Base-by-base conservation (phyloP, 2,797 vertebrate genomes). In the Gymnocypris eckloni region DNA sequence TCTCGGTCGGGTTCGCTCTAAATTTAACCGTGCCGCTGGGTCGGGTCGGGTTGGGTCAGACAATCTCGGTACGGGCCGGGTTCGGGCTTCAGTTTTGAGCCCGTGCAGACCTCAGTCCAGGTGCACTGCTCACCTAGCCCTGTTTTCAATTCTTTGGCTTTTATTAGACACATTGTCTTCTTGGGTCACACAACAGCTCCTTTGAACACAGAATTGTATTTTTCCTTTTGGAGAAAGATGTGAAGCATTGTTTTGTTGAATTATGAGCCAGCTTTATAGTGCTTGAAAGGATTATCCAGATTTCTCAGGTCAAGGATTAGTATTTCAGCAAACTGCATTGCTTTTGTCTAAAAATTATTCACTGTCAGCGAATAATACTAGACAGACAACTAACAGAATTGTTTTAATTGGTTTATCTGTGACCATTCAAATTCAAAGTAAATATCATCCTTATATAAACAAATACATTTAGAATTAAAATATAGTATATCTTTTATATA, bases 291-390 rank as follows among this genome's bases (percentile, higher is more conserved):
- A 86, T 81, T 86, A 81, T 75, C n/a, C 69, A 72, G 78, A 86
- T 75, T 56, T 80, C 78, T 81, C 70, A 81, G 84, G 78, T 81
- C 70, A 86, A 81, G 70, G 84, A 86, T 86, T 75, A 81, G 33
- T 79, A 85, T 70, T 84, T 84, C 75, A 28, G 50, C 76, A 85
- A 79, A 85, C 25, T 71, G 67, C 43, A 83, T 76, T 52, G 61
- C 43, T 66, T 76, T 52, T 25, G 41, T 85, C 54, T 71, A 79
- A 72, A 85, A 79, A 79, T 85, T n/a, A 79, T 43, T 79, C 15
- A 37, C 37, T 4, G 25, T 48, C 41, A 39, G 43, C 72, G 41
- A 52, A 52, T 41, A 48, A 72, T 72, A 39, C 25, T 54, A 59
- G 18, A 79, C 52, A 43, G 66, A 70, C 50, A 85, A 37, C 59